Percentiles rank a stretch among this genome's conserved stretches.
phyloP scores from a whole-genome alignment of 92 coral and sea anemone species.

The Epizoanthus rinbou region DNA sequence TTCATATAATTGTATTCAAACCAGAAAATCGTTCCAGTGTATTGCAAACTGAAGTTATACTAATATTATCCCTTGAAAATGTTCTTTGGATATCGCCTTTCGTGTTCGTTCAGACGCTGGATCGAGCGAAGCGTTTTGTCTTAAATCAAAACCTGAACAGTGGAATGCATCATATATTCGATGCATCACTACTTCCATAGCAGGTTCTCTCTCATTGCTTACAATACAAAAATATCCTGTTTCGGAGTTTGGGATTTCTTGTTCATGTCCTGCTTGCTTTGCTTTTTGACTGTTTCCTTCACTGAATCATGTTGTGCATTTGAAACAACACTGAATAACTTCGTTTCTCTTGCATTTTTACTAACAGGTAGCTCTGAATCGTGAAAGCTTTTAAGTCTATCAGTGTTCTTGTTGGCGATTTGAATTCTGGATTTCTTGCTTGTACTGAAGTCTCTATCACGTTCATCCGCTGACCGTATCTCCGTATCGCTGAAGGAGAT shows the following conservation, averaged over 20 bases:
- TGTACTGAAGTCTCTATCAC: background rate
- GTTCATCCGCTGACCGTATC: background rate
- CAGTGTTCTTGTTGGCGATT: background rate
- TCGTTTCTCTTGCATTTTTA: background rate
- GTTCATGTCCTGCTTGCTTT: background rate
- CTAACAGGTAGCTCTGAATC: background rate
- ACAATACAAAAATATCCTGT: background rate
- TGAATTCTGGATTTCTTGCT: constrained; percentile 16
- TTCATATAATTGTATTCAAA: too few species aligned
- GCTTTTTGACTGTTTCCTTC: background rate
- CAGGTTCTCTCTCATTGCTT: background rate
- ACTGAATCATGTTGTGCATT: background rate
- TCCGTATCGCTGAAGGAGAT: constrained; percentile 28
- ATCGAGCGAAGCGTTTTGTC: too few species aligned
- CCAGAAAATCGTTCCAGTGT: too few species aligned
- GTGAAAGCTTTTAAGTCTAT: background rate
- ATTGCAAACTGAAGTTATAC: too few species aligned
- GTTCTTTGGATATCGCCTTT: too few species aligned
- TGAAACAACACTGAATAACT: background rate
- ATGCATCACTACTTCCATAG: too few species aligned
- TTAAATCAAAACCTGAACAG: too few species aligned
- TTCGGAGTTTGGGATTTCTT: background rate
- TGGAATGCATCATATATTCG: too few species aligned
- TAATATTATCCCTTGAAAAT: too few species aligned
- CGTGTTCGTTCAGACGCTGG: too few species aligned